Evolutionary conservation across 1,140 invertebrate species (phyloP), one percentile per base, ranked within the genome.

Genomic region (Bicyclus anynana): DNA sequence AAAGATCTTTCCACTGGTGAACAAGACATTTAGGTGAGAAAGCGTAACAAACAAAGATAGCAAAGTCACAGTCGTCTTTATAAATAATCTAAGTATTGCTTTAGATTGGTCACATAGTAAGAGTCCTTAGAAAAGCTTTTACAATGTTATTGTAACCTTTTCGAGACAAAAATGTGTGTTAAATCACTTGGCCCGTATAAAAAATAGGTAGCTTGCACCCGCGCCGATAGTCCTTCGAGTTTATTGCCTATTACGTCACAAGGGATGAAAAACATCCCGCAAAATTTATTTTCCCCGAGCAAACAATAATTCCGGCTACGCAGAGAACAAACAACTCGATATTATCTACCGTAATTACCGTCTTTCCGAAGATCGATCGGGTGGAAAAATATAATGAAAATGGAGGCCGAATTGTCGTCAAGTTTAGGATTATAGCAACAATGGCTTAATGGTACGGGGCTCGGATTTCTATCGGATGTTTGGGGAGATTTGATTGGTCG

Each of bases 291-390:
- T 51, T 51, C 49, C 47, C 49, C 47, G 35, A 53, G 53, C 58
- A 60, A 60, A 60, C 58, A 60, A 33, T 26, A 46, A 53, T 53
- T 60, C 26, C 33, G 47, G 33, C 13, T 26, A 38, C 29, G 20
- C 38, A 16, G 42, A 54, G 33, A 54, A 53, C 51, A 59, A 59
- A 59, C 58, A 54, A 60, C 46, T 40, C 42, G 14, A 33, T 16
- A 16, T 4, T 50, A 53, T 54, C 51, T 53, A 48, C 37, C 58
- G 51, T 60, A 60, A 60, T 60, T 60, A 60, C 53, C 38, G 27
- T 42, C 51, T 44, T 44, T 40, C 26, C 29, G 52, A 50, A 49
- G 58, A 60, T 60, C 58, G 51, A 60, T 60, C 17, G 38, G 23
- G 17, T 27, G 7, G 37, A 47, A 50, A 47, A 42, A 49, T 42